These are phyloP conservation scores for Drosophila setifemur DNA, from an alignment of 1,140 invertebrate genomes.

Conservation along the genomic window DNA sequence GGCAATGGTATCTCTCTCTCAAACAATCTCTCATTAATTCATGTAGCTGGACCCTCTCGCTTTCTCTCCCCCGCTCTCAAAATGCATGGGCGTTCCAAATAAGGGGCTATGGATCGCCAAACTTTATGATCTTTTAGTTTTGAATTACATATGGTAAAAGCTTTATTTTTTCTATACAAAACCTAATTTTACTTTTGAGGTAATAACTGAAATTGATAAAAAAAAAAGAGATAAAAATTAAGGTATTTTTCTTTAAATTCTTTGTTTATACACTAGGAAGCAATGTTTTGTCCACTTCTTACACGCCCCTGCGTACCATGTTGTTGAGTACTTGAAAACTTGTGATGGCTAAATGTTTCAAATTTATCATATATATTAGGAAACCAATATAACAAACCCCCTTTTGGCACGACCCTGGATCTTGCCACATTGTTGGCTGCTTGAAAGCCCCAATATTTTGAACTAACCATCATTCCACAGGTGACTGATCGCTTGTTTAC, in stretches of 20 bases:
- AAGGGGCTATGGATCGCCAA: too few species aligned
- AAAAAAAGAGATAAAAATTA: too few species aligned
- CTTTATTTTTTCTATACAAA: too few species aligned
- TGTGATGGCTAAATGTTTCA: too few species aligned
- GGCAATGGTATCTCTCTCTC: slow-evolving; percentile 39
- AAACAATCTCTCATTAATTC: slow-evolving; percentile 1
- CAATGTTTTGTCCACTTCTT: neutral
- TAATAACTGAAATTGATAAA: too few species aligned
- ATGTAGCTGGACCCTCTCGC: neutral
- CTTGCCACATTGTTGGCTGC: neutral
- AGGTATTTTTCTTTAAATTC: too few species aligned
- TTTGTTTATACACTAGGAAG: too few species aligned
- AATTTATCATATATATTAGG: too few species aligned
- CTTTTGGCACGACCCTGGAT: neutral
- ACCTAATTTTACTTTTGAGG: too few species aligned
- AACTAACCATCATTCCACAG: neutral
- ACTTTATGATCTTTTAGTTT: too few species aligned
- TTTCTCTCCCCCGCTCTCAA: neutral
- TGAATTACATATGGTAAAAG: too few species aligned
- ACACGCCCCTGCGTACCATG: neutral
- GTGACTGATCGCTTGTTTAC: neutral
- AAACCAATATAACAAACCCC: neutral
- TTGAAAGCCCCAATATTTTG: too few species aligned
- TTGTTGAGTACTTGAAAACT: neutral
- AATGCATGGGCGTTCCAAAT: neutral